Percentiles rank a stretch among this genome's conserved stretches.
phyloP scores from a whole-genome alignment of 2,888 invertebrate species.

The Pinctada fucata region DNA sequence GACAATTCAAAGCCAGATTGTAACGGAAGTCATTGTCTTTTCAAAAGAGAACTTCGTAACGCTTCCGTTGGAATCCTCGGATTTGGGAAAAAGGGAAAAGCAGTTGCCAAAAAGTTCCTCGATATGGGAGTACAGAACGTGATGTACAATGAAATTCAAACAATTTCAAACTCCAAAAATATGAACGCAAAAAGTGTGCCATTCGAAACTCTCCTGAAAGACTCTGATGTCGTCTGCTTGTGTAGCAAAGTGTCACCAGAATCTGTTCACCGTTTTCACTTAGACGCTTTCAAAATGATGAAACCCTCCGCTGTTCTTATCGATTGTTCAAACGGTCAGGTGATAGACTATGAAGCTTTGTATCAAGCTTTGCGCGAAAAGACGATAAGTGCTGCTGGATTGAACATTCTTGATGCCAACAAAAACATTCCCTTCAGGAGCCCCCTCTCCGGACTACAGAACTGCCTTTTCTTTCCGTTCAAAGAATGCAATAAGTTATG shows the following conservation, averaged over 20 bases:
- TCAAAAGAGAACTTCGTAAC: too few species aligned
- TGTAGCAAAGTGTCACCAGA: constrained; percentile 83
- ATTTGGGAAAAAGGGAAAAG: constrained; percentile 78
- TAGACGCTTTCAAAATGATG: constrained; percentile 88
- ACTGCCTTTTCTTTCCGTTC: constrained; percentile 87
- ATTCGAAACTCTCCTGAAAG: constrained; percentile 84
- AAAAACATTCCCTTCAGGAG: constrained; percentile 91
- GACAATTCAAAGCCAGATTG: too few species aligned
- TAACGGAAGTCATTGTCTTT: too few species aligned
- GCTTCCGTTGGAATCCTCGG: constrained; percentile 79
- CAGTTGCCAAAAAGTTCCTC: constrained; percentile 86
- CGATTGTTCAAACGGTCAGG: constrained; percentile 85
- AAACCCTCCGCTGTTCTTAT: constrained; percentile 89
- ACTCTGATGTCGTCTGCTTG: constrained; percentile 91
- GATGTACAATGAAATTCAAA: constrained; percentile 85
- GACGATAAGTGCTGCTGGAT: constrained; percentile 88
- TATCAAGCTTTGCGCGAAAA: constrained; percentile 85
- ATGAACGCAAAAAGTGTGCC: constrained; percentile 83
- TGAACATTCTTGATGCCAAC: constrained; percentile 88
- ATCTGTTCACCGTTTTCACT: constrained; percentile 84
- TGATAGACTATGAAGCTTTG: constrained; percentile 85
- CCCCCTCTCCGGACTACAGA: constrained; percentile 85
- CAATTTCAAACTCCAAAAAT: constrained; percentile 77
- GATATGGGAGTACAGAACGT: constrained; percentile 85
- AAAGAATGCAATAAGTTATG: constrained; percentile 50